phyloP scores from a whole-genome alignment of 37 sponge, comb jelly and placozoan species.

The Spongilla lacustris region DNA sequence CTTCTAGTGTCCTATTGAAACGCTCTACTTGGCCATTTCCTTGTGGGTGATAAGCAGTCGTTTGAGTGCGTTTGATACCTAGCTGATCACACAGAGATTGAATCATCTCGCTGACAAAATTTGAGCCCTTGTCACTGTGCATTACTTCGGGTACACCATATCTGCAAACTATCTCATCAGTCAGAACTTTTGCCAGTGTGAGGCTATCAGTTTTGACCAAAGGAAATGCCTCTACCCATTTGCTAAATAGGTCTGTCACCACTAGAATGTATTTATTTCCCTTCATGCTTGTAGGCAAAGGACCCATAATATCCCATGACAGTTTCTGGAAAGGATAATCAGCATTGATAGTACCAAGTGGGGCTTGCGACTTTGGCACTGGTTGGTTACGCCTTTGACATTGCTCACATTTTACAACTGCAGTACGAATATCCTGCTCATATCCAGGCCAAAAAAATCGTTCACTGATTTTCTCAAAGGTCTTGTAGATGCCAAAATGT shows the following conservation, averaged over 20 bases:
- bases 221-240: constrained; percentile 17
- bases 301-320: constrained; percentile 48
- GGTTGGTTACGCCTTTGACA: constrained; percentile 23
- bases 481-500: too few relatives aligned
- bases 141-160: constrained; percentile 21
- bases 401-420: constrained; percentile 9
- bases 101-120: constrained; percentile 20
- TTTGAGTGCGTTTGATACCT: constrained; percentile 14
- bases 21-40: constrained; percentile 48
- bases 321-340: constrained; percentile 21
- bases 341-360: constrained; percentile 13
- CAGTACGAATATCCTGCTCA: too few relatives aligned
- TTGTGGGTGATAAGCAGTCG: constrained; percentile 50
- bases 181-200: constrained; percentile 26
- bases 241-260: constrained; percentile 17
- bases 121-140: constrained; percentile 51
- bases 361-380: not conserved
- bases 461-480: too few relatives aligned
- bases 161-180: constrained; percentile 33
- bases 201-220: constrained; percentile 17
- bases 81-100: constrained; percentile 1
- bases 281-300: constrained; percentile 2
- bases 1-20: constrained; percentile 33
- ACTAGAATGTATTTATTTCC: constrained; percentile 1
- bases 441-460: too few relatives aligned